A percentile compares a stretch with the other conserved stretches of the same genome.
Evolutionary conservation across 2,113 vertebrate species (phyloP).

Genomic region (Leucopsar rothschildi): DNA sequence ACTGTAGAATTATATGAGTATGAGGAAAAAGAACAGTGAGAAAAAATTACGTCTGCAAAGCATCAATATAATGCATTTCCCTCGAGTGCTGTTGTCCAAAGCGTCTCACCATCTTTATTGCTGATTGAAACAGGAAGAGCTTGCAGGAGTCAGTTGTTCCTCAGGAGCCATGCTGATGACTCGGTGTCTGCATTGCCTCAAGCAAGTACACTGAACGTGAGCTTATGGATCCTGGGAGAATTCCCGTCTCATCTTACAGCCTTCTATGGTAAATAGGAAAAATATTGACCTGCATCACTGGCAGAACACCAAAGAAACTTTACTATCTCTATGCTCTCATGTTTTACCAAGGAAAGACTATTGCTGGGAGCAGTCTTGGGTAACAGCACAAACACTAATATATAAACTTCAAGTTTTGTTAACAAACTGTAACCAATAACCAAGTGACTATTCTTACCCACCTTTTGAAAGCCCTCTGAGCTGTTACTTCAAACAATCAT

Average conservation of each 20-base stretch:
- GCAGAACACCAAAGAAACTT: neutral
- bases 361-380: neutral
- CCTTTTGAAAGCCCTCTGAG: neutral
- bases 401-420: neutral
- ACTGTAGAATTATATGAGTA: neutral
- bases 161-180: neutral
- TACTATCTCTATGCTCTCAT: neutral
- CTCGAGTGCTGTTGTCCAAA: neutral
- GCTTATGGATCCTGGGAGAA: neutral
- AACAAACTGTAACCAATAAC: neutral
- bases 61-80: accelerated
- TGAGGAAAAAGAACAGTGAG: neutral
- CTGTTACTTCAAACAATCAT: neutral
- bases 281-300: neutral
- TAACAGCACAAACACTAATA: neutral
- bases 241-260: neutral
- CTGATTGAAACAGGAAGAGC: neutral
- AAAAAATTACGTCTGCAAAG: neutral
- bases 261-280: neutral
- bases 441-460: neutral
- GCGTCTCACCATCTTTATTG: neutral
- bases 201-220: neutral
- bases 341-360: neutral
- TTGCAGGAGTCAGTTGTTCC: neutral
- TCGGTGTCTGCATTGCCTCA: neutral